These are phyloP conservation scores for Argyrosomus regius DNA, from an alignment of 2,797 vertebrate species.

Conservation along the genomic window DNA sequence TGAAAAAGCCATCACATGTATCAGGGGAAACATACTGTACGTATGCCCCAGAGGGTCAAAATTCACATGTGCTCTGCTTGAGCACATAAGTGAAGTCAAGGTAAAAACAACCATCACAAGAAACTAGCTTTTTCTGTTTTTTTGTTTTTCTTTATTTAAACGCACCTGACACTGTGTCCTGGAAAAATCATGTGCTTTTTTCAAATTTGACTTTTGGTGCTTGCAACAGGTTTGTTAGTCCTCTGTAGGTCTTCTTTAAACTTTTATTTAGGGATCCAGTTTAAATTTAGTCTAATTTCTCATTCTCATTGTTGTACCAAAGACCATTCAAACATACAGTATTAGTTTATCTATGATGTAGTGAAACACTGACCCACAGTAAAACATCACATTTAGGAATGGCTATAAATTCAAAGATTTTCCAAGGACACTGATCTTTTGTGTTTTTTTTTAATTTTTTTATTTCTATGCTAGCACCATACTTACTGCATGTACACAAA, in stretches of 20 bases:
- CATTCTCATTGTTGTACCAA: conserved; percentile 26
- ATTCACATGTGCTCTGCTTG: conserved; percentile 41
- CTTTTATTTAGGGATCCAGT: not conserved
- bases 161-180: conserved; percentile 36
- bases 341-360: conserved; percentile 40
- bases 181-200: conserved; percentile 17
- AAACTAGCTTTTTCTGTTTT: conserved; percentile 19
- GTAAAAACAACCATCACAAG: conserved; percentile 37
- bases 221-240: conserved; percentile 21
- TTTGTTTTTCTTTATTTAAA: conserved; percentile 20
- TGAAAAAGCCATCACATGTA: conserved; percentile 59
- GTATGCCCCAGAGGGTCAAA: conserved; percentile 52
- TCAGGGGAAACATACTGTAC: conserved; percentile 11
- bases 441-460: conserved; percentile 1
- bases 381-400: conserved; percentile 71
- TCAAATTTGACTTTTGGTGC: conserved; percentile 47
- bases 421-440: conserved; percentile 58
- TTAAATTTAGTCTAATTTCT: conserved; percentile 19
- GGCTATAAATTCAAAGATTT: conserved; percentile 60
- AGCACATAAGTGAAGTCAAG: conserved; percentile 36
- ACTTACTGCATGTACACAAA: conserved; percentile 89
- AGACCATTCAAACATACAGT: conserved; percentile 47
- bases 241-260: not conserved
- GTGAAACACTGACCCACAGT: conserved; percentile 60
- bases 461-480: conserved; percentile 90